Conservation (phyloP, 2,797 vertebrate genomes). For the Chiloscyllium punctatum region DNA sequence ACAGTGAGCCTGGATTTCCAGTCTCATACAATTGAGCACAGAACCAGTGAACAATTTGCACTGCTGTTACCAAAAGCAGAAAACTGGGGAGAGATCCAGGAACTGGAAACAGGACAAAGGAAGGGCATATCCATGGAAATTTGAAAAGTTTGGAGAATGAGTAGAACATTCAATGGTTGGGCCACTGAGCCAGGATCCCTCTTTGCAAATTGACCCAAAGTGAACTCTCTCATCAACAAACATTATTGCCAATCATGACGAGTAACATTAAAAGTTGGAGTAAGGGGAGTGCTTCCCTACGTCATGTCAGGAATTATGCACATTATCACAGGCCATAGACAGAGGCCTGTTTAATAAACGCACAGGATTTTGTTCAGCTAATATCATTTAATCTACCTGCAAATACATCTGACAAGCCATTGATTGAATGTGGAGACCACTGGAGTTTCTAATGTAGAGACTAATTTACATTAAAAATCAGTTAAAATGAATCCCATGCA, state of each 20-base stretch:
- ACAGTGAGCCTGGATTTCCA: too few relatives aligned
- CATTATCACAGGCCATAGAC: background rate
- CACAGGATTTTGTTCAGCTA: background rate
- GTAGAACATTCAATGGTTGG: background rate
- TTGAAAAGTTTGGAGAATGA: background rate
- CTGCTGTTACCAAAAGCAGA: background rate
- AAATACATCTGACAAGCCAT: constrained; percentile 15
- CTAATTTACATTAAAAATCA: constrained; percentile 5
- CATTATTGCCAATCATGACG: background rate
- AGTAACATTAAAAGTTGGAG: background rate
- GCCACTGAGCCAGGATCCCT: background rate
- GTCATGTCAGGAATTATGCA: background rate
- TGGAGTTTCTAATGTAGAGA: constrained; percentile 1
- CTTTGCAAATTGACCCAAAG: background rate
- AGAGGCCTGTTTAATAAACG: background rate
- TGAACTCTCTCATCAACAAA: background rate
- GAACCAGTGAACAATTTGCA: too few relatives aligned
- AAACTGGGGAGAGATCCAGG: background rate
- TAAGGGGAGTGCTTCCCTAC: background rate
- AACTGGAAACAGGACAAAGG: background rate
- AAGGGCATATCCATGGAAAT: background rate
- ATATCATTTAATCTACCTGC: background rate
- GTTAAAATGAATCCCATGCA: constrained; percentile 26
- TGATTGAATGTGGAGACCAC: background rate
- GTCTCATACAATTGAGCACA: too few relatives aligned